Evolutionary conservation across 2,888 invertebrate species (phyloP).

Genomic region (Phorcus lineatus): DNA sequence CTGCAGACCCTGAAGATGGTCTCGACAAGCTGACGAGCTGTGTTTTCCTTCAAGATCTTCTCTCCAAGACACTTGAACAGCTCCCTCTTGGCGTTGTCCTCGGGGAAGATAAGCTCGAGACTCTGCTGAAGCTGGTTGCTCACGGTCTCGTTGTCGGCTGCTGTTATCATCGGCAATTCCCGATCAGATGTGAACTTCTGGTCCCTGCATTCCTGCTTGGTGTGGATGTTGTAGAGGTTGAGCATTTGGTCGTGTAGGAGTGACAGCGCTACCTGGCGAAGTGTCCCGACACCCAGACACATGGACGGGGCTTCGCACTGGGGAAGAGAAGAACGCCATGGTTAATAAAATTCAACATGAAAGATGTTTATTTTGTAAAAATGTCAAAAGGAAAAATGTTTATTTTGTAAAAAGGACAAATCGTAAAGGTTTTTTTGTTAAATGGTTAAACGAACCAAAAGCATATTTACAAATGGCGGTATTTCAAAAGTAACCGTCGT

Average conservation of each 20-base stretch:
- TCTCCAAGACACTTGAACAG: constrained; percentile 32
- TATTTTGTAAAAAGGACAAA: no score
- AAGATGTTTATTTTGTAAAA: no score
- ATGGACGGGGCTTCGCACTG: background rate
- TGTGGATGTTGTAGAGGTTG: constrained; percentile 48
- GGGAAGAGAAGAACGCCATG: no score
- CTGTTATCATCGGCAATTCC: constrained; percentile 25
- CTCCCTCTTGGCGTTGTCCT: constrained; percentile 26
- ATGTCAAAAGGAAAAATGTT: no score
- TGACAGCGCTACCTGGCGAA: constrained; percentile 40
- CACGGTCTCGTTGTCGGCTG: constrained; percentile 25
- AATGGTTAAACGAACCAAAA: no score
- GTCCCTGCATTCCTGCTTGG: constrained; percentile 34
- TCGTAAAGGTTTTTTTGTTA: no score
- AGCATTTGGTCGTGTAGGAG: constrained; percentile 40
- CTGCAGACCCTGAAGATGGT: constrained; percentile 26
- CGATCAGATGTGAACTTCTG: constrained; percentile 25
- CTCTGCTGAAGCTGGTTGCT: constrained; percentile 32
- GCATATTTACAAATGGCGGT: no score
- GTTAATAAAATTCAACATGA: no score
- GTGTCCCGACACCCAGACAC: constrained; percentile 40
- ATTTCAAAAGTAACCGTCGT: no score
- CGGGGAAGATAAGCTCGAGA: constrained; percentile 37
- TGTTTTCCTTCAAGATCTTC: constrained; percentile 31
- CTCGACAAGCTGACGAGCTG: constrained; percentile 32